Percentiles rank a stretch among this genome's conserved stretches.
These are phyloP conservation scores for Sitobion miscanthi DNA, from an alignment of 1,140 invertebrate species.

Conservation along the genomic window DNA sequence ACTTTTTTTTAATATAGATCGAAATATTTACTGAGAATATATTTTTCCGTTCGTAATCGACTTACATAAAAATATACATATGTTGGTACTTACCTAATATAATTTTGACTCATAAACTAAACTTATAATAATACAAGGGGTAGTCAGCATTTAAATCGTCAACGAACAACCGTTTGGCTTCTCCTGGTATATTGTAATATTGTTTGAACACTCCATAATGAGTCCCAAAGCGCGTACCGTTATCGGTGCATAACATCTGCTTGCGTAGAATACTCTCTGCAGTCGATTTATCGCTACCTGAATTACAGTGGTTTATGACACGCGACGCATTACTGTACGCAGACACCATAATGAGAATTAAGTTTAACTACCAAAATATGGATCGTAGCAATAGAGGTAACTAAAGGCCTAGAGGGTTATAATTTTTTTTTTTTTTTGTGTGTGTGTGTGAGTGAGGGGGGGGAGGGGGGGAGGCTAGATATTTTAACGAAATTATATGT, in stretches of 20 bases:
- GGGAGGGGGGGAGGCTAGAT: too few species aligned
- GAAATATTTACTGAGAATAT: background rate
- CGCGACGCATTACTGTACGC: background rate
- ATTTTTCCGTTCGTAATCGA: background rate
- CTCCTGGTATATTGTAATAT: background rate
- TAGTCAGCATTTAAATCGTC: background rate
- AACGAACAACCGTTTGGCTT: background rate
- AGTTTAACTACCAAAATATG: background rate
- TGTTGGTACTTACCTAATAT: background rate
- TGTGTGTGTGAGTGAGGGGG: too few species aligned
- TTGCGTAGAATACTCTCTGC: background rate
- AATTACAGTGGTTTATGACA: background rate
- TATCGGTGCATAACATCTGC: background rate
- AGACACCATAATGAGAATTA: background rate
- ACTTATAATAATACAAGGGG: background rate
- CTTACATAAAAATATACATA: background rate
- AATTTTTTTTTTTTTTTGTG: background rate
- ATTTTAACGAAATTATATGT: too few species aligned
- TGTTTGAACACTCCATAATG: background rate
- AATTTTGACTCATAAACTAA: background rate
- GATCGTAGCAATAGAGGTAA: background rate
- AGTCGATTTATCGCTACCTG: background rate
- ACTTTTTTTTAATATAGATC: background rate
- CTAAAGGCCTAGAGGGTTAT: background rate
- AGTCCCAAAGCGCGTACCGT: background rate